Evolutionary conservation across 2,888 invertebrate genomes (phyloP), one percentile per base, ranked within the genome.

Genomic region (Helleia helle): DNA sequence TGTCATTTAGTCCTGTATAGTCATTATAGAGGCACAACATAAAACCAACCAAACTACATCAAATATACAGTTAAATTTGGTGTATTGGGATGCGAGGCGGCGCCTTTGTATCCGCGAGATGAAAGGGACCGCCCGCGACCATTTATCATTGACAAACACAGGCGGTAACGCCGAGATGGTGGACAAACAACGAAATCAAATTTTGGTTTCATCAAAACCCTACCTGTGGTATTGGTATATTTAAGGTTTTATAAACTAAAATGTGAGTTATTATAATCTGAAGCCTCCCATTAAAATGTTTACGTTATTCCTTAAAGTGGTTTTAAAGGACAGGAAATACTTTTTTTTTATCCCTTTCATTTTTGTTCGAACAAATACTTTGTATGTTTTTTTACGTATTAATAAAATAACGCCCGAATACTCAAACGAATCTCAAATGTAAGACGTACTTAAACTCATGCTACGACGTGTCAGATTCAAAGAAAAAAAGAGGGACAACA

Each of bases 111-210:
- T 58, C 57, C 49, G 56, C 47, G 70, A 80, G 84, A 84, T 84
- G 81, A 84, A 83, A 83, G 75, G 77, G 65, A 52, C 83, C 81
- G 83, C 75, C 59, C 69, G 67, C 68, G 64, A 70, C 79, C 81
- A 84, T 84, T 84, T 83, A 84, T 84, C 84, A 84, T 83, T 80
- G 81, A 80, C 83, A 84, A 80, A 81, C 69, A 80, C 83, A 83
- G 80, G 83, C 72, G 83, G 72, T 71, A 72, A 75, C 73, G 71
- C 62, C 68, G 69, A 71, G 76, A 79, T 71, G 74, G 74, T 71
- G 74, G 74, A 76, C 75, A 83, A 83, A 83, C 81, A 83, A 72
- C 62, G n/a, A n/a, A n/a, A 65, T 68, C 63, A 62, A 53, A 64
- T 59, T 71, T 63, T 62, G 60, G 60, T 68, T 65, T 60, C 58